A percentile compares a stretch with the other conserved stretches of the same genome.
Evolutionary conservation across 23 tunicate species (phyloP).

Genomic region (Halocynthia aurantium): DNA sequence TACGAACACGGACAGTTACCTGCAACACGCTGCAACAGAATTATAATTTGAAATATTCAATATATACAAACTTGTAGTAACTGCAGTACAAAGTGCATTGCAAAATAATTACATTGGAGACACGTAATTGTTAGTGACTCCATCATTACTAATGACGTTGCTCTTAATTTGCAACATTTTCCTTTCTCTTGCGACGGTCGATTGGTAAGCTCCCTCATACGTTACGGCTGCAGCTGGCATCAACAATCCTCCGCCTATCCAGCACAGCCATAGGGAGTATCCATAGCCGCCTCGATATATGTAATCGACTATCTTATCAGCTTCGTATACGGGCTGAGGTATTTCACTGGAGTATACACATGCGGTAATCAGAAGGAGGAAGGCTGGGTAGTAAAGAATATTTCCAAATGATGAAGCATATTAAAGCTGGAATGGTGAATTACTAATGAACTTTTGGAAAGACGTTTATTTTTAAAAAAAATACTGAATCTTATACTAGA

Average conservation of each 20-base stretch:
- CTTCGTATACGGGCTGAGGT: slow-evolving; percentile 42
- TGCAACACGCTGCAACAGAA: no score
- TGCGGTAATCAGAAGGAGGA: slow-evolving; percentile 31
- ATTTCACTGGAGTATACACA: slow-evolving; percentile 39
- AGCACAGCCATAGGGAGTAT: slow-evolving; percentile 77
- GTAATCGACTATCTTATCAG: slow-evolving; percentile 29
- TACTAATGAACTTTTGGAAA: no score
- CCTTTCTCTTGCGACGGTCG: background rate
- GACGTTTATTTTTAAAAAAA: no score
- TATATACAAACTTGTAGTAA: background rate
- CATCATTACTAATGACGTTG: background rate
- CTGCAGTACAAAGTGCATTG: background rate
- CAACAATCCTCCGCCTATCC: slow-evolving; percentile 74
- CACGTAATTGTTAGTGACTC: background rate
- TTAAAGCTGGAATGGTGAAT: no score
- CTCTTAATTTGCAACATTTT: background rate
- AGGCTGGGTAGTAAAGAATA: background rate
- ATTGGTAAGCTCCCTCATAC: slow-evolving; percentile 64
- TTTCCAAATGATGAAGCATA: no score
- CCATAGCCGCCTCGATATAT: slow-evolving; percentile 63
- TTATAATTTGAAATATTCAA: background rate
- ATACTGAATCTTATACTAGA: no score
- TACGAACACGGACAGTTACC: no score
- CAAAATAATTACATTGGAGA: background rate
- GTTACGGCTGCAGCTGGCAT: slow-evolving; percentile 67